These are phyloP conservation scores for Hippocampus barbouri DNA, from an alignment of 2,113 vertebrate species.

Conservation along the genomic window DNA sequence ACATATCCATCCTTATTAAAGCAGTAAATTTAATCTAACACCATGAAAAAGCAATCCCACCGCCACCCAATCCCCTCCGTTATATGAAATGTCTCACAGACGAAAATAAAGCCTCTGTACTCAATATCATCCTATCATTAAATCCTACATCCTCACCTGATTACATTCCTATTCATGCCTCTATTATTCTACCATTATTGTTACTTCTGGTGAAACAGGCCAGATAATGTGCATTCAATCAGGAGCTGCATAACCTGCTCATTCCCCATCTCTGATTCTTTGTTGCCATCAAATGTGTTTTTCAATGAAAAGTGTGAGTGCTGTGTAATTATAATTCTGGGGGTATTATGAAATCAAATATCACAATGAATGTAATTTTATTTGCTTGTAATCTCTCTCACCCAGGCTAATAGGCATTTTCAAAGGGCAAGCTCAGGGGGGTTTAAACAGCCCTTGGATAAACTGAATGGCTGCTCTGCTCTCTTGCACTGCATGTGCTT, in stretches of 20 bases:
- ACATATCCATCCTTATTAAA: constrained; percentile 9
- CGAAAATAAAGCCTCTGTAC: constrained; percentile 54
- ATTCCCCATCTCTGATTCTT: constrained; percentile 60
- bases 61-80: constrained; percentile 16
- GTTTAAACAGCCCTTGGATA: constrained; percentile 61
- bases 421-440: constrained; percentile 65
- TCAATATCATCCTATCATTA: constrained; percentile 55
- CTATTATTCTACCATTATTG: constrained; percentile 65
- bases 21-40: constrained; percentile 8
- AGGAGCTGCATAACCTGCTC: constrained; percentile 59
- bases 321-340: constrained; percentile 72
- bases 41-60: constrained; percentile 14
- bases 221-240: constrained; percentile 61
- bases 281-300: constrained; percentile 68
- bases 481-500: constrained; percentile 57
- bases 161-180: constrained; percentile 58
- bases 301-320: constrained; percentile 70
- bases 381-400: constrained; percentile 77
- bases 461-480: constrained; percentile 63
- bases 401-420: constrained; percentile 73
- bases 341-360: constrained; percentile 74
- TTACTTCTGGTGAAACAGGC: constrained; percentile 64
- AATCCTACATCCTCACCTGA: constrained; percentile 65
- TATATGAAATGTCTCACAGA: constrained; percentile 41
- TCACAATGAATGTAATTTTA: constrained; percentile 77